These are phyloP conservation scores for Malthinus seriepunctatus DNA, from an alignment of 2,888 invertebrate genomes.

Conservation along the genomic window DNA sequence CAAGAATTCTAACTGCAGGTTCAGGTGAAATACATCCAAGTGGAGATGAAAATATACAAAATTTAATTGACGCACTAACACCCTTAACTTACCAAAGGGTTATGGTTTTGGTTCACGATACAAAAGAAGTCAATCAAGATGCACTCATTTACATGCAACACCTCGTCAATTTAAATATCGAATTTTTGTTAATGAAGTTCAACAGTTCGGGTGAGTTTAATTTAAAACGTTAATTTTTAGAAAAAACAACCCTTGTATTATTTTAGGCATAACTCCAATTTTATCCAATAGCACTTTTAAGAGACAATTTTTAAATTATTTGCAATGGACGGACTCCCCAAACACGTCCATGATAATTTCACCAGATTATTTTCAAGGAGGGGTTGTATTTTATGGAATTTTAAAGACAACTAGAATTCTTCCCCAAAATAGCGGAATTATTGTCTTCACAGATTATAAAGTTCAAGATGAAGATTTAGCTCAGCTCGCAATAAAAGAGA, in stretches of 20 bases:
- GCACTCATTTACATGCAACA: constrained; percentile 37
- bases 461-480: constrained; percentile 59
- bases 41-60: too few relatives aligned
- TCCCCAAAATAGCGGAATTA: constrained; percentile 66
- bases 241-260: background rate
- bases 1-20: too few relatives aligned
- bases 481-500: constrained; percentile 53
- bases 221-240: background rate
- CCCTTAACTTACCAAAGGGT: constrained; percentile 31
- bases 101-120: constrained; percentile 43
- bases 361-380: constrained; percentile 46
- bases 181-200: constrained; percentile 46
- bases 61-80: too few relatives aligned
- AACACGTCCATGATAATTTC: constrained; percentile 20
- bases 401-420: constrained; percentile 63
- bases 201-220: constrained; percentile 44
- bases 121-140: constrained; percentile 32
- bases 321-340: constrained; percentile 10
- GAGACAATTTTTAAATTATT: constrained; percentile 30
- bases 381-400: constrained; percentile 63
- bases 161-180: constrained; percentile 31
- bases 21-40: too few relatives aligned
- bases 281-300: constrained; percentile 35
- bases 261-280: constrained; percentile 40
- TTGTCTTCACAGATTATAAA: constrained; percentile 62